Conservation (phyloP, 35 echinoderm and acorn worm species). For the Ophiothrix spiculata region DNA sequence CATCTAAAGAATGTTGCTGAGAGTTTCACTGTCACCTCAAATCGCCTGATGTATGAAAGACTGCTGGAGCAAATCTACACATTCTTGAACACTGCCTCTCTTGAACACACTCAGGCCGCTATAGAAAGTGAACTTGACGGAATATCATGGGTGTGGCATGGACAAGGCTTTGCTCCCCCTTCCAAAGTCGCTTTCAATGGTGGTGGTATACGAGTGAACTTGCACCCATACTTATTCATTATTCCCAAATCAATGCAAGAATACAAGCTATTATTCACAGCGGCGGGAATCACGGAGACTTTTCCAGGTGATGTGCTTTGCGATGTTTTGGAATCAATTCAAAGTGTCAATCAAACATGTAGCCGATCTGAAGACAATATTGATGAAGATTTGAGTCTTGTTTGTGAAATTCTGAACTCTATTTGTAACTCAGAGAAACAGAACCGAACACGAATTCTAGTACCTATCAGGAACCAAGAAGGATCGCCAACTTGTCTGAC, state of each 20-base stretch:
- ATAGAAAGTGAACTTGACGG: neutral
- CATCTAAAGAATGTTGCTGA: slow-evolving; percentile 22
- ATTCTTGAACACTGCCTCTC: neutral
- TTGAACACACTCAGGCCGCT: neutral
- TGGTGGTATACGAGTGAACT: neutral
- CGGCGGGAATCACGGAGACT: neutral
- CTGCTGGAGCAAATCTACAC: neutral
- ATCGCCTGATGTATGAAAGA: neutral
- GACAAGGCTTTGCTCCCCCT: slow-evolving; percentile 21
- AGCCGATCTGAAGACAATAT: neutral
- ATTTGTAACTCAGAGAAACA: neutral
- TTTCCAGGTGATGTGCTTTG: slow-evolving; percentile 16
- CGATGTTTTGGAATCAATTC: neutral
- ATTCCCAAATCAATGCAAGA: neutral
- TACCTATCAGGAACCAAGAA: neutral
- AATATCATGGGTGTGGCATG: slow-evolving; percentile 34
- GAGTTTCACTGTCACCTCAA: neutral
- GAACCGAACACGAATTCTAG: too few species aligned
- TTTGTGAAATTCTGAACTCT: neutral
- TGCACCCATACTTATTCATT: slow-evolving; percentile 17
- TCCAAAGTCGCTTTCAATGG: slow-evolving; percentile 25
- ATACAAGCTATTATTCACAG: neutral
- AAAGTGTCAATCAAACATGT: neutral
- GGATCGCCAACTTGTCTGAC: neutral
- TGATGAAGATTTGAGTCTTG: neutral